Base-by-base conservation (phyloP, 2,888 invertebrate species). In the Podotricha telesiphe region DNA sequence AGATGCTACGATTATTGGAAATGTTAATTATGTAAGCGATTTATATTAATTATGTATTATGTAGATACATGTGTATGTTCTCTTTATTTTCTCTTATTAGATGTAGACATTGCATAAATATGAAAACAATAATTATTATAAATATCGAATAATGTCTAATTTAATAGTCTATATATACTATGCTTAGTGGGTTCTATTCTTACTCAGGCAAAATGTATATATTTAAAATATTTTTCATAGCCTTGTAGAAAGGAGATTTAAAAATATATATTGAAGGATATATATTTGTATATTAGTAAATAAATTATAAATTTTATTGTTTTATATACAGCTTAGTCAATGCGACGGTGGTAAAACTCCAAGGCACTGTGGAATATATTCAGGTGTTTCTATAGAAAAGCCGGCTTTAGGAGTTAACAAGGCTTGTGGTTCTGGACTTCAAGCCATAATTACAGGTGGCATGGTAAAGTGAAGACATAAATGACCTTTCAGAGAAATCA, bases 391-490 rank as follows among this genome's bases (percentile, higher is more conserved):
- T 0, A 85, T 96, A 70, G 96, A 96, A 37, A 96, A 94, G 71
- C 98, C 99, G n/a, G 98, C 98, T 0, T 87, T 98, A 8, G 96
- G 96, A 20, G 95, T 99, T 15, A 99, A 98, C 88, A 94, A 99
- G 75, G 93, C 99, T 17, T 99, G 99, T 87, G 99, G 99, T 15
- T 98, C 98, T 65, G 99, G 99, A 11, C 97, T 99, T 81, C 99
- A 99, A 85, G 95, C 99, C 0, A 94, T 99, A 70, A 95, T 99
- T 7, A 97, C 95, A 84, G 97, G 96, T 69, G 96, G 96, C 64
- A 96, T 98, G 94, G 97, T 97, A 91, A 85, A 81, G 70, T 13
- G 8, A 28, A 4, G 28, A n/a, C n/a, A n/a, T n/a, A n/a, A n/a
- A n/a, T 28, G 2, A 4, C 28, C 28, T 28, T 2, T 28, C 28